Evolutionary conservation across 1,140 invertebrate genomes (phyloP).

Genomic region (Nephotettix cincticeps): DNA sequence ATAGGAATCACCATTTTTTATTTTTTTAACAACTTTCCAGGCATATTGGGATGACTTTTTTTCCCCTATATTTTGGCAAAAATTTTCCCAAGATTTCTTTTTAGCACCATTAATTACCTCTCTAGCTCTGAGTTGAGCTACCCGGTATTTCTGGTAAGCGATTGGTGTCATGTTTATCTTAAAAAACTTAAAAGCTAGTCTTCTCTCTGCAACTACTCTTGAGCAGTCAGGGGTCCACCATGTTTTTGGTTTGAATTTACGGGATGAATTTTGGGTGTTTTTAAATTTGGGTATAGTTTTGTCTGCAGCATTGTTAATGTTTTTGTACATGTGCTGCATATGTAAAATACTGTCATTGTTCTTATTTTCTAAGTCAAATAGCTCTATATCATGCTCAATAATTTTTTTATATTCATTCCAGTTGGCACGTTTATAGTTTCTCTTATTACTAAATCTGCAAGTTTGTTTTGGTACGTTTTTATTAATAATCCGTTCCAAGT

Average conservation of each 20-base stretch:
- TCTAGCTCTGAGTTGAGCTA: neutral
- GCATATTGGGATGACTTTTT: neutral
- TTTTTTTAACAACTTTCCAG: neutral
- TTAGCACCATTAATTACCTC: neutral
- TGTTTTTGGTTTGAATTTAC: neutral
- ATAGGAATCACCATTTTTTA: neutral
- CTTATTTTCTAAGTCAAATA: no score
- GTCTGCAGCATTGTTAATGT: no score
- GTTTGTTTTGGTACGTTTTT: neutral
- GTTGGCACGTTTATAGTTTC: neutral
- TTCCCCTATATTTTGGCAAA: neutral
- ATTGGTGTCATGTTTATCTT: neutral
- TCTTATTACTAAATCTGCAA: neutral
- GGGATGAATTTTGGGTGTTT: neutral
- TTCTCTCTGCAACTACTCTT: conserved; percentile 2
- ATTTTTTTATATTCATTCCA: neutral
- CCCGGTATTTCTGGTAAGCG: neutral
- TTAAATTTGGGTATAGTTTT: neutral
- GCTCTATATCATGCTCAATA: neutral
- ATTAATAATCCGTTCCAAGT: neutral
- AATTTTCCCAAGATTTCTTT: neutral
- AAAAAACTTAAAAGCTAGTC: neutral
- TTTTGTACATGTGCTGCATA: neutral
- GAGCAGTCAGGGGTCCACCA: neutral
- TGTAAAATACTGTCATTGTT: no score